Conservation (phyloP, 2,888 invertebrate species). For the Syrphus vitripennis region DNA sequence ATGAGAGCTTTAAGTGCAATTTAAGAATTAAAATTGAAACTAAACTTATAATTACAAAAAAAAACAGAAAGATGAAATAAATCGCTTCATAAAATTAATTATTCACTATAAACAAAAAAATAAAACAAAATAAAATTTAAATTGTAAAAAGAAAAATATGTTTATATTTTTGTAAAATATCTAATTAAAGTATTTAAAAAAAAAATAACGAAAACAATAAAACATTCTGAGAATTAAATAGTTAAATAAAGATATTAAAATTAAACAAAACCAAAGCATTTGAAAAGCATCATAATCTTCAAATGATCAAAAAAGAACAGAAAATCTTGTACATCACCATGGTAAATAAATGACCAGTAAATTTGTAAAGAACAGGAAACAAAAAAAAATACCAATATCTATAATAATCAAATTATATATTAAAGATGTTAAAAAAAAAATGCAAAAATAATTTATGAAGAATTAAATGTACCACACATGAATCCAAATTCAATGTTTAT, state of each 20-base stretch:
- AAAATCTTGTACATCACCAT: not conserved
- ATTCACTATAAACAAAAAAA: not conserved
- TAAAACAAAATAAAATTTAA: not conserved
- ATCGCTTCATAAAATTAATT: constrained; percentile 6
- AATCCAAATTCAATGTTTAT: constrained; percentile 15
- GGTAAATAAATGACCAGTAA: not conserved
- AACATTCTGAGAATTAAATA: constrained; percentile 27
- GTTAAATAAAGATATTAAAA: constrained; percentile 23
- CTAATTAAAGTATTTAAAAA: constrained; percentile 41
- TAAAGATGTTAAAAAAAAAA: not conserved
- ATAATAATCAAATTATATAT: constrained; percentile 11
- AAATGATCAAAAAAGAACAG: not conserved
- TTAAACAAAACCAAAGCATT: constrained; percentile 3
- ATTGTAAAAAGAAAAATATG: constrained; percentile 44
- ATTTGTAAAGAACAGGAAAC: not conserved
- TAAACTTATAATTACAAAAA: constrained; percentile 3
- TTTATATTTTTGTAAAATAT: constrained; percentile 71
- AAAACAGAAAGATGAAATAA: not conserved
- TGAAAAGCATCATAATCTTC: not conserved
- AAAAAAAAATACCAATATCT: too few relatives aligned
- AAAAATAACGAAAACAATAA: not conserved
- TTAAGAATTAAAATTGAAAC: constrained; percentile 37
- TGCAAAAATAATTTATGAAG: not conserved
- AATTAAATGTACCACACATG: not conserved
- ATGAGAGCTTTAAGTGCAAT: constrained; percentile 70